These are phyloP conservation scores for Tragulus kanchil DNA, from an alignment of 2,113 vertebrate genomes.

Conservation along the genomic window DNA sequence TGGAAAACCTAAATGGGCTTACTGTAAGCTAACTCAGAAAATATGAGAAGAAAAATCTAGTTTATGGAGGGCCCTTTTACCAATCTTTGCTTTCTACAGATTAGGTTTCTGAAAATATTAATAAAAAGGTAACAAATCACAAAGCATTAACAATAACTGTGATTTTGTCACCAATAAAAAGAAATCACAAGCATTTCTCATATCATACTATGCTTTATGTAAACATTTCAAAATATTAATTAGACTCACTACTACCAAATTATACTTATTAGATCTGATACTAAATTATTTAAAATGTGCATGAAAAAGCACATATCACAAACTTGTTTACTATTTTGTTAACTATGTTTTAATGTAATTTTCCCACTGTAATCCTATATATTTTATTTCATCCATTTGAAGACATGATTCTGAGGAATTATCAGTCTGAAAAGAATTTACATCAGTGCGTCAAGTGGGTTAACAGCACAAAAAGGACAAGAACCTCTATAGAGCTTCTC, in stretches of 20 bases:
- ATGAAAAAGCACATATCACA: not conserved
- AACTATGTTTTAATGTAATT: not conserved
- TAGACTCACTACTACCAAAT: not conserved
- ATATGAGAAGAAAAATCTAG: not conserved
- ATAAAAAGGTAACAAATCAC: constrained; percentile 62
- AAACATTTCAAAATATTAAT: constrained; percentile 38
- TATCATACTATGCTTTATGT: not conserved
- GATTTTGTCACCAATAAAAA: constrained; percentile 52
- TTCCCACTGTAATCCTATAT: not conserved
- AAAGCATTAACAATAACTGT: constrained; percentile 35
- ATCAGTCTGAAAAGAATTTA: not conserved
- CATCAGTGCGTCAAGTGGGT: not conserved
- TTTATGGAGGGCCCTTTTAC: not conserved
- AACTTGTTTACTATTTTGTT: not conserved
- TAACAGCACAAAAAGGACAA: not conserved
- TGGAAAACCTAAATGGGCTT: not conserved
- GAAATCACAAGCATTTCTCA: constrained; percentile 40
- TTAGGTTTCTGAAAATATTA: constrained; percentile 44
- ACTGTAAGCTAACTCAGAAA: not conserved
- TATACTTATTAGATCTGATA: not conserved
- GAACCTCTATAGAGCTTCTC: not conserved
- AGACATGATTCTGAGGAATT: constrained; percentile 6
- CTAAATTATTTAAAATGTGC: not conserved
- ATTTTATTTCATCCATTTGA: constrained; percentile 42
- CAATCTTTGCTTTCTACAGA: not conserved